Percentiles rank a stretch among this genome's conserved stretches.
phyloP scores from a whole-genome alignment of 1,140 invertebrate genomes.

The Melipona quadrifasciata region DNA sequence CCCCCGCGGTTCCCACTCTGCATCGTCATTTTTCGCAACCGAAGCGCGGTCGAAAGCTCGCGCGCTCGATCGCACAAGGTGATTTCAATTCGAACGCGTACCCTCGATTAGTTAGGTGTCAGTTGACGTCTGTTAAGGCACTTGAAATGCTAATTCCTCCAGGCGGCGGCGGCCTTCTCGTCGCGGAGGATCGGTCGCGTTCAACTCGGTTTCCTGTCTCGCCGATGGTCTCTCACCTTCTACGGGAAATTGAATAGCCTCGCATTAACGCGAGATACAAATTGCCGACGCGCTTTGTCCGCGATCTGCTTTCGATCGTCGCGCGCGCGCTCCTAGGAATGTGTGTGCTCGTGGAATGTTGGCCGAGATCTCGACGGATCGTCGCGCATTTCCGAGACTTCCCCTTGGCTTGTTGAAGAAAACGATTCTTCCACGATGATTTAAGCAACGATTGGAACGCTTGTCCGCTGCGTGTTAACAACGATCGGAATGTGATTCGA shows the following conservation, averaged over 20 bases:
- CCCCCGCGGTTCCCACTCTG: background rate
- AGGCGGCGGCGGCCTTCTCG: constrained; percentile 54
- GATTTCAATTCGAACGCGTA: constrained; percentile 42
- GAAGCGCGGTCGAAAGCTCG: constrained; percentile 25
- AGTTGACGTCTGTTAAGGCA: constrained; percentile 72
- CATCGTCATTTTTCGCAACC: background rate
- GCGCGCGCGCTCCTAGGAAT: constrained; percentile 39
- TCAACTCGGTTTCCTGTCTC: constrained; percentile 53
- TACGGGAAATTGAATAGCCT: constrained; percentile 55
- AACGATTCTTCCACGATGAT: constrained; percentile 10
- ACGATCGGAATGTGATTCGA: constrained; percentile 28
- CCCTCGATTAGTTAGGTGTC: constrained; percentile 61
- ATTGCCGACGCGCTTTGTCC: constrained; percentile 20
- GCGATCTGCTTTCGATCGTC: constrained; percentile 29
- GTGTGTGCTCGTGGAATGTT: constrained; percentile 56
- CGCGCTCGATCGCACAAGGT: constrained; percentile 18
- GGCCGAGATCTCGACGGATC: background rate
- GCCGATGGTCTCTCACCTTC: constrained; percentile 56
- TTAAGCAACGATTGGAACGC: background rate
- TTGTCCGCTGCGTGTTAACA: background rate
- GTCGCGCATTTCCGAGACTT: background rate
- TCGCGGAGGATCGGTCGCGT: constrained; percentile 66
- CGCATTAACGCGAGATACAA: constrained; percentile 62
- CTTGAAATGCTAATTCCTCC: constrained; percentile 75
- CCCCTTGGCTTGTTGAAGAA: background rate